phyloP scores from a whole-genome alignment of 2,888 invertebrate species.

The Prosapia bicincta region DNA sequence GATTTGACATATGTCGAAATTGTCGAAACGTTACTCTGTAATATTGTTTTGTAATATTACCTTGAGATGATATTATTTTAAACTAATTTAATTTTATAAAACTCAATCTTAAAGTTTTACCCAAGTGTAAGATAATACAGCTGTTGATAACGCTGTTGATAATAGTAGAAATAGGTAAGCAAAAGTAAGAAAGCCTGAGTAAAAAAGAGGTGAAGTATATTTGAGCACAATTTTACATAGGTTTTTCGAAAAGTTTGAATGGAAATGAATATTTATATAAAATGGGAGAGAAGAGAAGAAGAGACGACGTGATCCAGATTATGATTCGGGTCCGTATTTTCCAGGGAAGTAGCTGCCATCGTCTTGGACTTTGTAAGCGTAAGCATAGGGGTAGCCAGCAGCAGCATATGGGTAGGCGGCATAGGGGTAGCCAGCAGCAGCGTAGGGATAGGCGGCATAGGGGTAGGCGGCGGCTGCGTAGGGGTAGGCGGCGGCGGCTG shows the following conservation, averaged over 20 bases:
- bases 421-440: background rate
- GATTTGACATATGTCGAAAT: too few species aligned
- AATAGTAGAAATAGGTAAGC: too few species aligned
- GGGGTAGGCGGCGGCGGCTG: conserved; percentile 27
- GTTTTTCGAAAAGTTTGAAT: background rate
- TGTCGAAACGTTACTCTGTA: too few species aligned
- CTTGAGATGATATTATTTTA: too few species aligned
- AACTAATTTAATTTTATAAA: too few species aligned
- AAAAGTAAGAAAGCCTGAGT: too few species aligned
- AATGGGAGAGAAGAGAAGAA: background rate
- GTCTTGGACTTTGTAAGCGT: background rate
- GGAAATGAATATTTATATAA: background rate
- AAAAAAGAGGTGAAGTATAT: background rate
- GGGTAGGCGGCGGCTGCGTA: conserved; percentile 31
- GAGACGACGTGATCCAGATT: background rate
- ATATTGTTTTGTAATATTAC: too few species aligned
- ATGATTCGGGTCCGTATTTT: background rate
- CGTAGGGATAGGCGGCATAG: conserved; percentile 11
- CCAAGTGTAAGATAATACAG: too few species aligned
- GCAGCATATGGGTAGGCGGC: background rate
- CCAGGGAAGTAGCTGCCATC: background rate
- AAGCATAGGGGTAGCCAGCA: too few species aligned
- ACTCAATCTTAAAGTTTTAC: too few species aligned
- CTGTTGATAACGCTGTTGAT: too few species aligned
- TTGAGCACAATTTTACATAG: background rate